Evolutionary conservation across 2,113 vertebrate species (phyloP).

Genomic region (Neolamprologus fasciatus): DNA sequence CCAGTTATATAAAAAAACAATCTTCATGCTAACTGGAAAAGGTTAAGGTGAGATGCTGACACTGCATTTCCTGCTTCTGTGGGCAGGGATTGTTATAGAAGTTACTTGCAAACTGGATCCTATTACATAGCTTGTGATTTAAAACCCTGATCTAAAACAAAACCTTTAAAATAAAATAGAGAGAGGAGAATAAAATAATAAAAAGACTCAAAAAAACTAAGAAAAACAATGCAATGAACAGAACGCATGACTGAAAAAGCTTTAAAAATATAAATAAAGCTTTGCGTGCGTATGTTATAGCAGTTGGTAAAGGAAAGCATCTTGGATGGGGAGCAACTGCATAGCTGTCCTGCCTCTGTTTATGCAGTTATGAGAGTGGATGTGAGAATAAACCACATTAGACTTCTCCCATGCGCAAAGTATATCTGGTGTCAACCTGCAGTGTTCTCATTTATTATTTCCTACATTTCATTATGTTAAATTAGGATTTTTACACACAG

Average conservation of each 20-base stretch:
- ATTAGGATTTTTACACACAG: conserved; percentile 43
- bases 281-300: not conserved
- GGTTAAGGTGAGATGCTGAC: not conserved
- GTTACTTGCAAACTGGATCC: not conserved
- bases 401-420: conserved; percentile 51
- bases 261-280: conserved; percentile 7
- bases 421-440: conserved; percentile 58
- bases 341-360: conserved; percentile 35
- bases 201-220: not conserved
- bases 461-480: conserved; percentile 72
- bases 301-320: conserved; percentile 15
- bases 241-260: not conserved
- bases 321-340: conserved; percentile 56
- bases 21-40: not conserved
- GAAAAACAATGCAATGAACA: not conserved
- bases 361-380: conserved; percentile 45
- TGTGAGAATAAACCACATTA: conserved; percentile 63
- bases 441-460: conserved; percentile 61
- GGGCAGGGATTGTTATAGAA: not conserved
- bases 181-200: not conserved
- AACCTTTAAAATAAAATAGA: not conserved
- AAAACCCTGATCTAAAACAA: not conserved
- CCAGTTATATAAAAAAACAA: not conserved
- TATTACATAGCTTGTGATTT: not conserved
- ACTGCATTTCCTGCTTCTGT: not conserved